These are phyloP conservation scores for Habrosyne pyritoides DNA, from an alignment of 2,888 invertebrate genomes.

Conservation along the genomic window DNA sequence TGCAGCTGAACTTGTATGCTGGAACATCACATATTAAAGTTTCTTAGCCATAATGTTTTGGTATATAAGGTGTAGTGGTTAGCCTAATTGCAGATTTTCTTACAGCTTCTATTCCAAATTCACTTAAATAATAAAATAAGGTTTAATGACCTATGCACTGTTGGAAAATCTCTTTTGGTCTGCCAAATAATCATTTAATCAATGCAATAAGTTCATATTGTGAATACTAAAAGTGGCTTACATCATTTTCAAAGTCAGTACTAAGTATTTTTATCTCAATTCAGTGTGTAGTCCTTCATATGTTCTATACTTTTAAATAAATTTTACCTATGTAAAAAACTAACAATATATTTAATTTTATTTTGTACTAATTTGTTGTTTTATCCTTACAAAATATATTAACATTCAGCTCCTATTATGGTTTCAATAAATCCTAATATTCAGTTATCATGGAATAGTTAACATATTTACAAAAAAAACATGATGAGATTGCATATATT, in stretches of 20 bases:
- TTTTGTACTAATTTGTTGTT: slow-evolving; percentile 85
- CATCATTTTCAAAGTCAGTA: slow-evolving; percentile 80
- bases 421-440: slow-evolving; percentile 70
- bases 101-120: slow-evolving; percentile 83
- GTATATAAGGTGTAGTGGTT: slow-evolving; percentile 82
- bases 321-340: slow-evolving; percentile 83
- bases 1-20: slow-evolving; percentile 82
- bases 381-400: slow-evolving; percentile 84
- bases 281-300: slow-evolving; percentile 83
- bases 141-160: slow-evolving; percentile 81
- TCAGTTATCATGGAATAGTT: slow-evolving; percentile 1
- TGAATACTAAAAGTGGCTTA: slow-evolving; percentile 83
- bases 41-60: slow-evolving; percentile 81
- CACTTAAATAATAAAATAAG: slow-evolving; percentile 76
- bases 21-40: slow-evolving; percentile 78
- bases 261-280: slow-evolving; percentile 82
- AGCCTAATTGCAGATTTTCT: slow-evolving; percentile 84
- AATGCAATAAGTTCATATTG: slow-evolving; percentile 82
- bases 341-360: slow-evolving; percentile 84
- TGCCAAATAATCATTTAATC: slow-evolving; percentile 79
- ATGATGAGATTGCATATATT: too few relatives aligned
- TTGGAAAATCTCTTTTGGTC: slow-evolving; percentile 84
- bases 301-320: slow-evolving; percentile 83
- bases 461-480: too few relatives aligned
- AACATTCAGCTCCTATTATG: slow-evolving; percentile 83